Conservation (phyloP, 2,797 vertebrate genomes). For the Perodicticus potto region DNA sequence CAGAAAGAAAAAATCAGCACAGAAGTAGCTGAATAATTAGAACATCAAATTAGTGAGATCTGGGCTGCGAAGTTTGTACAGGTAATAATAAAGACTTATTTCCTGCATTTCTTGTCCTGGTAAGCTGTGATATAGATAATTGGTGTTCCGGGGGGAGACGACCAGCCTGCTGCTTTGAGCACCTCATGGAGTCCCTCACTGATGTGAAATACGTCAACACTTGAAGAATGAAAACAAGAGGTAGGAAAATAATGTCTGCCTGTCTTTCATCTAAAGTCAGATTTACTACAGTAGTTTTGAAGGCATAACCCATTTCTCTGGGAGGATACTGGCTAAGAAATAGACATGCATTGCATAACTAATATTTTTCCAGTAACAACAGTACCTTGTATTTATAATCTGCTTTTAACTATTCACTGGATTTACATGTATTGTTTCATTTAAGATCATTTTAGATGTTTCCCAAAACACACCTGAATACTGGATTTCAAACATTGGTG, state of each 20-base stretch:
- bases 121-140: background rate
- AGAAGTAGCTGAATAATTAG: background rate
- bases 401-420: conserved; percentile 47
- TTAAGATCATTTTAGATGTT: conserved; percentile 39
- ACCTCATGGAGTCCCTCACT: background rate
- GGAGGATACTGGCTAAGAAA: background rate
- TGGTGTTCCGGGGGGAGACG: background rate
- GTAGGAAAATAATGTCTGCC: background rate
- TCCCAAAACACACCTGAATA: conserved; percentile 3
- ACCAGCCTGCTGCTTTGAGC: background rate
- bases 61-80: background rate
- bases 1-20: background rate
- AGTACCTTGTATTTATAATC: conserved; percentile 1
- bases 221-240: background rate
- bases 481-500: conserved; percentile 50
- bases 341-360: background rate
- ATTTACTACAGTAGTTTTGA: background rate
- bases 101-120: background rate
- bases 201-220: conserved; percentile 12
- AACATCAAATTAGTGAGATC: background rate
- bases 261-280: background rate
- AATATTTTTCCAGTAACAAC: conserved; percentile 28
- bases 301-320: background rate
- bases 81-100: background rate
- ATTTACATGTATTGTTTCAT: conserved; percentile 19